These are phyloP conservation scores for Trochalopteron elliotii DNA, from an alignment of 2,113 vertebrate species.

Conservation along the genomic window DNA sequence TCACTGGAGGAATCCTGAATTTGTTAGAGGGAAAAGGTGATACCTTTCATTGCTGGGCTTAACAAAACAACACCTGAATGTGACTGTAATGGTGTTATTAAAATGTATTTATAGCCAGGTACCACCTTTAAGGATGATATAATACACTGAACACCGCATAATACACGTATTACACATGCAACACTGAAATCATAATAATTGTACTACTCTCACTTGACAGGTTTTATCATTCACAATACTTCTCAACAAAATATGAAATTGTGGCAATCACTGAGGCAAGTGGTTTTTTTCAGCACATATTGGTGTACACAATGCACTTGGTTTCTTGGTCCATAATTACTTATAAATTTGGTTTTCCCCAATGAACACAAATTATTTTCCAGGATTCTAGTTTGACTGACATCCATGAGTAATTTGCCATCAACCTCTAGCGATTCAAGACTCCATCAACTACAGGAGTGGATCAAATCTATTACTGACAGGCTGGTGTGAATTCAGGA, in stretches of 20 bases:
- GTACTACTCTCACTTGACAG: neutral
- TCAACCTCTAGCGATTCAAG: neutral
- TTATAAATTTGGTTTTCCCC: neutral
- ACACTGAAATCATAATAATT: neutral
- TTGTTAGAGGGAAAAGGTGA: neutral
- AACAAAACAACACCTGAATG: neutral
- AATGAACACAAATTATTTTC: neutral
- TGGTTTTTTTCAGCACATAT: neutral
- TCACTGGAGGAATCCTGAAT: neutral
- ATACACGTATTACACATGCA: too few species aligned
- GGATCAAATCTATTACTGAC: neutral
- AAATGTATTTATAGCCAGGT: neutral
- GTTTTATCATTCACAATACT: neutral
- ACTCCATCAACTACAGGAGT: neutral
- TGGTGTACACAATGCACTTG: neutral
- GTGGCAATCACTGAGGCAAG: neutral
- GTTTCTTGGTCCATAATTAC: neutral
- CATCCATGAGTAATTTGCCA: neutral
- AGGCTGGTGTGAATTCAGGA: neutral
- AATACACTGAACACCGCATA: neutral
- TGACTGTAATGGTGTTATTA: neutral
- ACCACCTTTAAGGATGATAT: neutral
- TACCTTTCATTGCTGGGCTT: neutral
- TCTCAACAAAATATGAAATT: neutral
- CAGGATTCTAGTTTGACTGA: neutral